Conservation (phyloP, 1,140 invertebrate genomes). For the Trissolcus basalis region DNA sequence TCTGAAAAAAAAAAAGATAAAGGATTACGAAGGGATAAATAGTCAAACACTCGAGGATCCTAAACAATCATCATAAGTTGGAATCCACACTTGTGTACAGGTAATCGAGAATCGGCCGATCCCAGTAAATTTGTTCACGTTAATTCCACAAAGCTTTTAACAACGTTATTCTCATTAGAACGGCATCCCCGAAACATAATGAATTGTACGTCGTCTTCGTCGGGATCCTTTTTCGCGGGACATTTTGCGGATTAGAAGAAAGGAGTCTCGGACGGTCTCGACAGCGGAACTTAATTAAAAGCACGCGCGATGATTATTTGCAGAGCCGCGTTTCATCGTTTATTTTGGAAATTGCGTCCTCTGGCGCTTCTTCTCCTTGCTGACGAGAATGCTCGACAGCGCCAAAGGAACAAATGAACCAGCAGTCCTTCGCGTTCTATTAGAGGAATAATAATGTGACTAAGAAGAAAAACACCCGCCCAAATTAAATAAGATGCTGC, state of each 20-base stretch:
- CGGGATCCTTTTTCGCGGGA: constrained; percentile 50
- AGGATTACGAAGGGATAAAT: no score
- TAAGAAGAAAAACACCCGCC: constrained; percentile 54
- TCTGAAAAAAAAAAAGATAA: neutral
- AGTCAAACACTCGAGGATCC: neutral
- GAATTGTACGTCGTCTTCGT: constrained; percentile 54
- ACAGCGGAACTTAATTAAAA: constrained; percentile 76
- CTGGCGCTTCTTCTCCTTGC: constrained; percentile 59
- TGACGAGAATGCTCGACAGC: constrained; percentile 32
- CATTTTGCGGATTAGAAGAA: constrained; percentile 66
- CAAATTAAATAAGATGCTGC: constrained; percentile 55
- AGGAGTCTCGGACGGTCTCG: constrained; percentile 63
- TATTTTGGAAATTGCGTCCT: constrained; percentile 77
- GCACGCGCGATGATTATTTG: constrained; percentile 77
- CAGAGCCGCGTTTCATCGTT: constrained; percentile 70
- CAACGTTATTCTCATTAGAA: constrained; percentile 42
- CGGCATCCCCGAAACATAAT: constrained; percentile 50
- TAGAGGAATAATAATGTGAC: constrained; percentile 60
- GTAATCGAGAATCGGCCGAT: constrained; percentile 13
- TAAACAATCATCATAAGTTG: constrained; percentile 1
- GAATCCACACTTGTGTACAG: constrained; percentile 12
- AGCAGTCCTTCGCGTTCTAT: constrained; percentile 55
- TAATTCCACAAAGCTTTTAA: constrained; percentile 56
- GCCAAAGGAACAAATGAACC: constrained; percentile 57
- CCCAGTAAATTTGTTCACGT: constrained; percentile 49